Percentiles rank a stretch among this genome's conserved stretches.
Evolutionary conservation across 2,888 invertebrate genomes (phyloP).

Genomic region (Byasa hedistus): DNA sequence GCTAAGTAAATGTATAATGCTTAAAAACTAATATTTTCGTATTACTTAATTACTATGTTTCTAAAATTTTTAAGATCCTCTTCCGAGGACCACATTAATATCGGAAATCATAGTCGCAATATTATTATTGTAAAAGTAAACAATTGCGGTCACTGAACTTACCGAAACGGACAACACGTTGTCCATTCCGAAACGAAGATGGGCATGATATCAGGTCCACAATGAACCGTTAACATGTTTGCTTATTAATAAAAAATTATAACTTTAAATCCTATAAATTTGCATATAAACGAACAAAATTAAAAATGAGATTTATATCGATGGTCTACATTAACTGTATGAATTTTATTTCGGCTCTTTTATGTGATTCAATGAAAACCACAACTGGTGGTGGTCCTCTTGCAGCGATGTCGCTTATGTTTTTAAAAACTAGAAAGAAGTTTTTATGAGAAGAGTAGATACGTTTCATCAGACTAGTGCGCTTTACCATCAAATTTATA

Average conservation of each 20-base stretch:
- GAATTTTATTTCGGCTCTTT: too few species aligned
- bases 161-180: conserved; percentile 13
- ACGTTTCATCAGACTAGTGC: too few species aligned
- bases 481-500: too few species aligned
- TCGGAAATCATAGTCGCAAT: neutral
- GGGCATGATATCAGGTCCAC: conserved; percentile 7
- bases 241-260: neutral
- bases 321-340: too few species aligned
- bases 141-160: conserved; percentile 14
- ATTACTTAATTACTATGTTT: neutral
- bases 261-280: neutral
- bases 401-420: too few species aligned
- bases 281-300: neutral
- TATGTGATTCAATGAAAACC: too few species aligned
- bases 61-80: neutral
- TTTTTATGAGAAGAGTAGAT: too few species aligned
- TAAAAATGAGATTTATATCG: neutral
- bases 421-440: too few species aligned
- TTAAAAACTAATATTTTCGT: neutral
- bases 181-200: conserved; percentile 11
- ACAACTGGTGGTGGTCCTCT: too few species aligned
- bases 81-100: neutral
- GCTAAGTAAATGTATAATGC: neutral
- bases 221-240: conserved; percentile 14
- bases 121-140: neutral